Conservation (phyloP, 1,140 invertebrate genomes). For the Brachionus koreanus region DNA sequence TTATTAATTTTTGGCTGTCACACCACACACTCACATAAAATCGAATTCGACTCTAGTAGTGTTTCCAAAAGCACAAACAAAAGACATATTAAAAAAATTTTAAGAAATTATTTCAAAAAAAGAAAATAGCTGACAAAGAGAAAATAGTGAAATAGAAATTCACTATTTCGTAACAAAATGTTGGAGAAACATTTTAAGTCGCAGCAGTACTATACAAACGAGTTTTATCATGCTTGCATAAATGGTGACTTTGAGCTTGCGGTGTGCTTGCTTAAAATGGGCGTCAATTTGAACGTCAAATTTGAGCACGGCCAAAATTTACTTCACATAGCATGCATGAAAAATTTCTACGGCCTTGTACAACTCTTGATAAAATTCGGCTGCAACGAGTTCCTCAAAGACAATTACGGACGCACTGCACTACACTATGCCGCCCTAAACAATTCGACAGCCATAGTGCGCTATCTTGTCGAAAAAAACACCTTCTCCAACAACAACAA, state of each 20-base stretch:
- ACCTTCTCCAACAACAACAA: background rate
- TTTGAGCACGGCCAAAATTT: constrained; percentile 30
- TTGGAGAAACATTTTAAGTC: constrained; percentile 35
- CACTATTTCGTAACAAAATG: background rate
- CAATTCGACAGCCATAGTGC: constrained; percentile 21
- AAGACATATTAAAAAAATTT: background rate
- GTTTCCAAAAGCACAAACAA: constrained; percentile 37
- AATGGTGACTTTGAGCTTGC: constrained; percentile 41
- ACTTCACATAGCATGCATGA: constrained; percentile 30
- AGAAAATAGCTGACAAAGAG: background rate
- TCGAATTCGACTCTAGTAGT: background rate
- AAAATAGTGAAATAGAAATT: background rate
- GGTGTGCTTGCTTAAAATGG: background rate
- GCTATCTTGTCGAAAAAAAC: constrained; percentile 40
- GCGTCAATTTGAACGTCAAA: constrained; percentile 24
- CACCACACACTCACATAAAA: background rate
- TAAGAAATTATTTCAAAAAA: background rate
- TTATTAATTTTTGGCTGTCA: background rate
- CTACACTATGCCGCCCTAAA: constrained; percentile 30
- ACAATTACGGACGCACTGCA: constrained; percentile 2
- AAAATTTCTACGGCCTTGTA: constrained; percentile 40
- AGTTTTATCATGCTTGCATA: constrained; percentile 30
- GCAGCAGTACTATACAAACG: constrained; percentile 26
- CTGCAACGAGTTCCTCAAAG: constrained; percentile 31
- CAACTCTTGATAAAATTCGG: constrained; percentile 38